Evolutionary conservation across 2,888 invertebrate species (phyloP).

Genomic region (Tinea trinotella): DNA sequence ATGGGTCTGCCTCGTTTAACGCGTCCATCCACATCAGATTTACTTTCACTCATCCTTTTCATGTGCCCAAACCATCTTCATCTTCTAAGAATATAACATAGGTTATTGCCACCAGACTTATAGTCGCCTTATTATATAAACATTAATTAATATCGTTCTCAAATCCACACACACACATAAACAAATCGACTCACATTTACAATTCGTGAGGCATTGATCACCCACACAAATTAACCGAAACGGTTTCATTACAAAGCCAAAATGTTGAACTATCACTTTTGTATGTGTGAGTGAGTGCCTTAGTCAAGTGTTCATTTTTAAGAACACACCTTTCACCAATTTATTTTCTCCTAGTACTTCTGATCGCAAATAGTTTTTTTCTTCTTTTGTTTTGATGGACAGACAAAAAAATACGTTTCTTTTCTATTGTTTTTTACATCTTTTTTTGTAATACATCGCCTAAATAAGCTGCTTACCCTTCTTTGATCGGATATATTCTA

Average conservation of each 20-base stretch:
- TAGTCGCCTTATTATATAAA: too few species aligned
- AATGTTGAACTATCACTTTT: slow-evolving; percentile 8
- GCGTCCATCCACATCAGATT: too few species aligned
- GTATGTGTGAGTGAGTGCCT: slow-evolving; percentile 21
- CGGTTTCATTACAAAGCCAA: neutral
- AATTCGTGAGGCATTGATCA: neutral
- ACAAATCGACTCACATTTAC: neutral
- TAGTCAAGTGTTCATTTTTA: slow-evolving; percentile 24
- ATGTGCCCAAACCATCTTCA: too few species aligned
- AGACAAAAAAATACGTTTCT: neutral
- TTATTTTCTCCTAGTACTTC: slow-evolving; percentile 58
- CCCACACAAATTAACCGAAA: slow-evolving; percentile 4
- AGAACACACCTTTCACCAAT: slow-evolving; percentile 54
- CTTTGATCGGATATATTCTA: too few species aligned
- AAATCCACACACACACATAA: neutral
- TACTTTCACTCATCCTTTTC: too few species aligned
- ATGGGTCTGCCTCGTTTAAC: too few species aligned
- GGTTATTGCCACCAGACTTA: too few species aligned
- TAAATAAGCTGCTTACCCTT: too few species aligned
- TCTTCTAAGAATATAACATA: too few species aligned
- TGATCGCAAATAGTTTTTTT: slow-evolving; percentile 45
- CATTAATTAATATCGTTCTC: too few species aligned
- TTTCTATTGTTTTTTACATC: too few species aligned
- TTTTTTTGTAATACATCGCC: too few species aligned
- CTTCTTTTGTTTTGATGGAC: neutral